phyloP scores from a whole-genome alignment of 2,888 invertebrate species.

The Diplolepis rosae region DNA sequence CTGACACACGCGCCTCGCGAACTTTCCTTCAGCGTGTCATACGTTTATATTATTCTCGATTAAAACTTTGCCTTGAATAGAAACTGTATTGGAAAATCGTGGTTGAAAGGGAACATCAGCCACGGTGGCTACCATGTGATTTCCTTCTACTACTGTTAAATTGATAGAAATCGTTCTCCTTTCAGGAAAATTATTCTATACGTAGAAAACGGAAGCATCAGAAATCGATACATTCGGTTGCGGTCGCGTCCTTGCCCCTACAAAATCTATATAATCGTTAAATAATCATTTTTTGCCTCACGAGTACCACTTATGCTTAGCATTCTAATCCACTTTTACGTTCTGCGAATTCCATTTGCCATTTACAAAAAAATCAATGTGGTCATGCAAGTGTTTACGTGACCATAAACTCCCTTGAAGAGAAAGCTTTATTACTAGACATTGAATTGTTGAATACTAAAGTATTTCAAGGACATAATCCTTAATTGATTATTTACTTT shows the following conservation, averaged over 20 bases:
- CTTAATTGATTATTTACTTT: background rate
- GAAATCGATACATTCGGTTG: background rate
- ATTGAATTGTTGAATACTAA: constrained; percentile 19
- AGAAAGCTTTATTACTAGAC: background rate
- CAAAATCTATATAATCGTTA: background rate
- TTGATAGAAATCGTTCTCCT: constrained; percentile 13
- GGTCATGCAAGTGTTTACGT: background rate
- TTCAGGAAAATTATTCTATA: constrained; percentile 5
- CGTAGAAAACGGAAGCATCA: constrained; percentile 16
- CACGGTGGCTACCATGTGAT: background rate
- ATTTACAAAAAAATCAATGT: constrained; percentile 16
- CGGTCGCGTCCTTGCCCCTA: background rate
- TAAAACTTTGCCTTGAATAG: constrained; percentile 26
- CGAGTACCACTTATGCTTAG: background rate
- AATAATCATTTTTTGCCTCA: background rate
- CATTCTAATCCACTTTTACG: constrained; percentile 8
- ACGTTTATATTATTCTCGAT: constrained; percentile 29
- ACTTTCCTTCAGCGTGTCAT: constrained; percentile 2
- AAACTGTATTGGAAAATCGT: constrained; percentile 10
- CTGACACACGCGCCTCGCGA: constrained; percentile 7
- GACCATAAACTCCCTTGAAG: constrained; percentile 13
- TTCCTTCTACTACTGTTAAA: background rate
- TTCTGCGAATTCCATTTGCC: constrained; percentile 1
- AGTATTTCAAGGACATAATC: background rate
- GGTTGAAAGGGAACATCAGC: constrained; percentile 10